Evolutionary conservation across 2,113 vertebrate species (phyloP).

Genomic region (Phoenicopterus ruber): DNA sequence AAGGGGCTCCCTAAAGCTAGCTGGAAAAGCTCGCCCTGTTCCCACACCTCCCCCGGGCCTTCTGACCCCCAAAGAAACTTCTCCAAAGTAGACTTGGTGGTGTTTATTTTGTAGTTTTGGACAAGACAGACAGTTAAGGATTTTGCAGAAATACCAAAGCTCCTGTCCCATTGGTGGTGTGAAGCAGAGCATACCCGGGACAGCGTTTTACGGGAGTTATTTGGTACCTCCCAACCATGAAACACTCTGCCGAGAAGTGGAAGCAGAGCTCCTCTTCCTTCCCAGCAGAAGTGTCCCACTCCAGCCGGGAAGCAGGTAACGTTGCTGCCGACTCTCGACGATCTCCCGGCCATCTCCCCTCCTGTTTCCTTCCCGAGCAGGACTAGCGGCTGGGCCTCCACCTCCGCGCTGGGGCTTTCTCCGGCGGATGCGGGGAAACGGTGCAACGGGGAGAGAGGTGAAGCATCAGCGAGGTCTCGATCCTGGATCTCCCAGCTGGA

Average conservation of each 20-base stretch:
- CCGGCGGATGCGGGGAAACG: fast-evolving
- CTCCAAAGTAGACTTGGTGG: background rate
- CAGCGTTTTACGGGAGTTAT: conserved; percentile 36
- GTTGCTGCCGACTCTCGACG: fast-evolving
- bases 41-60: background rate
- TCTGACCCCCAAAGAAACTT: background rate
- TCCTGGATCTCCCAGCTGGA: background rate
- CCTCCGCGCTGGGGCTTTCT: background rate
- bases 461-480: fast-evolving
- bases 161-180: background rate
- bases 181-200: background rate
- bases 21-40: background rate
- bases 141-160: conserved; percentile 15
- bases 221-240: conserved; percentile 59
- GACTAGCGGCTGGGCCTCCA: background rate
- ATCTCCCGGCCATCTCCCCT: background rate
- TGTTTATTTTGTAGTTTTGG: conserved; percentile 29
- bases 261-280: background rate
- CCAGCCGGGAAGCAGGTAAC: background rate
- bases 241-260: background rate
- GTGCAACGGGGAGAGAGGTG: background rate
- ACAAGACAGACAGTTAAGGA: background rate
- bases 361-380: background rate
- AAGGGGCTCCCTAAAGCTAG: background rate
- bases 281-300: background rate